phyloP scores from a whole-genome alignment of 1,140 invertebrate genomes.

The Potamilus streckersoni region DNA sequence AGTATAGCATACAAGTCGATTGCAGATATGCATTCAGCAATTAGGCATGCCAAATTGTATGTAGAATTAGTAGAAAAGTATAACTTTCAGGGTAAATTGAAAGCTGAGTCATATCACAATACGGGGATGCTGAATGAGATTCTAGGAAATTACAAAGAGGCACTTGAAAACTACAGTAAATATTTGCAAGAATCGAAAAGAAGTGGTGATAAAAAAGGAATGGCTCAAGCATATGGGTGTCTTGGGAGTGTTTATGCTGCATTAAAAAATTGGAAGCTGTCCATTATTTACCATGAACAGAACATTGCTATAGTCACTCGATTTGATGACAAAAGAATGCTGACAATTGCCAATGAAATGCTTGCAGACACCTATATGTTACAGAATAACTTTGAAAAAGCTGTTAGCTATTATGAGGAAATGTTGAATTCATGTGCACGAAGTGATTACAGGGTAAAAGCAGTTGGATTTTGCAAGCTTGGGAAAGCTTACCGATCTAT shows the following conservation, averaged over 20 bases:
- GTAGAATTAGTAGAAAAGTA: conserved; percentile 45
- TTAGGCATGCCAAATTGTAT: conserved; percentile 55
- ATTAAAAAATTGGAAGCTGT: conserved; percentile 51
- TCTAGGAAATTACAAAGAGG: conserved; percentile 55
- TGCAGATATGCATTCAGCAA: conserved; percentile 56
- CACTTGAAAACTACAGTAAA: conserved; percentile 51
- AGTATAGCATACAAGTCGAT: conserved; percentile 65
- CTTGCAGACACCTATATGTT: conserved; percentile 57
- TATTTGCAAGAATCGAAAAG: conserved; percentile 50
- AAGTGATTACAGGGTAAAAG: conserved; percentile 42
- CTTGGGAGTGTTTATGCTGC: conserved; percentile 58
- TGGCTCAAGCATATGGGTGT: conserved; percentile 62
- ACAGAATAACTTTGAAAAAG: conserved; percentile 51
- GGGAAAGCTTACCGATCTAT: conserved; percentile 50
- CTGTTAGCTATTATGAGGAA: conserved; percentile 41
- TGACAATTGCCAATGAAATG: conserved; percentile 56
- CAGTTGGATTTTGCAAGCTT: conserved; percentile 55
- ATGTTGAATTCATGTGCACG: conserved; percentile 42
- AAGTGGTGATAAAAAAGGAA: conserved; percentile 47
- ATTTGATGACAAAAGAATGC: conserved; percentile 45
- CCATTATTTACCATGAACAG: conserved; percentile 58
- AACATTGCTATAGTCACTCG: conserved; percentile 53
- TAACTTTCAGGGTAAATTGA: conserved; percentile 35
- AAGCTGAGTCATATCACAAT: conserved; percentile 59
- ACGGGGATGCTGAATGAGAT: conserved; percentile 62